These are phyloP conservation scores for Zaprionus vittiger DNA, from an alignment of 1,140 invertebrate genomes.

Conservation along the genomic window DNA sequence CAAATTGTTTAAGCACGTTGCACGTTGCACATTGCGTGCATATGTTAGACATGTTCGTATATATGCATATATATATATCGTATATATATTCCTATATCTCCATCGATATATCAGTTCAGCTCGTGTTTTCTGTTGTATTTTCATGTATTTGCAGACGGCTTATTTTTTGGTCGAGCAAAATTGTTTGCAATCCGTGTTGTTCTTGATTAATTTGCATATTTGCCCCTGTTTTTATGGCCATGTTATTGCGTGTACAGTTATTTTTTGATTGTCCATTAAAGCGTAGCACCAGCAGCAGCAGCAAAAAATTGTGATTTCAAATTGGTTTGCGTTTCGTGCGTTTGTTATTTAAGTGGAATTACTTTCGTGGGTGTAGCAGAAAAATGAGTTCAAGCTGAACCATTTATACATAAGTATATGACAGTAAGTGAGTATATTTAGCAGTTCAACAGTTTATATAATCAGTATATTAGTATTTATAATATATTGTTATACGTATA, in stretches of 20 bases:
- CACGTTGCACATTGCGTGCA: slow-evolving; percentile 29
- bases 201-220: slow-evolving; percentile 28
- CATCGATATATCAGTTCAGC: neutral
- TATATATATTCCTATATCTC: slow-evolving; percentile 12
- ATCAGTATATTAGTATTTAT: too few species aligned
- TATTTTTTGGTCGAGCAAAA: neutral
- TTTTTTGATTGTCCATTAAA: slow-evolving; percentile 7
- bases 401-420: neutral
- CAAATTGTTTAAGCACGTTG: slow-evolving; percentile 68
- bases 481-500: too few species aligned
- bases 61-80: neutral
- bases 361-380: neutral
- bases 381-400: neutral
- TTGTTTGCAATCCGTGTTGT: slow-evolving; percentile 16
- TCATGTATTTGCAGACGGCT: neutral
- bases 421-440: neutral
- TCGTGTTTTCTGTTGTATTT: neutral
- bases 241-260: slow-evolving; percentile 13
- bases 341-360: neutral
- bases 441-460: too few species aligned
- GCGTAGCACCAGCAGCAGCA: neutral
- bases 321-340: neutral
- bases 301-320: slow-evolving; percentile 2
- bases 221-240: slow-evolving; percentile 9
- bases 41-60: slow-evolving; percentile 22